Percentiles rank a stretch among this genome's conserved stretches.
phyloP scores from a whole-genome alignment of 2,888 invertebrate species.

The Mythimna lalbum region DNA sequence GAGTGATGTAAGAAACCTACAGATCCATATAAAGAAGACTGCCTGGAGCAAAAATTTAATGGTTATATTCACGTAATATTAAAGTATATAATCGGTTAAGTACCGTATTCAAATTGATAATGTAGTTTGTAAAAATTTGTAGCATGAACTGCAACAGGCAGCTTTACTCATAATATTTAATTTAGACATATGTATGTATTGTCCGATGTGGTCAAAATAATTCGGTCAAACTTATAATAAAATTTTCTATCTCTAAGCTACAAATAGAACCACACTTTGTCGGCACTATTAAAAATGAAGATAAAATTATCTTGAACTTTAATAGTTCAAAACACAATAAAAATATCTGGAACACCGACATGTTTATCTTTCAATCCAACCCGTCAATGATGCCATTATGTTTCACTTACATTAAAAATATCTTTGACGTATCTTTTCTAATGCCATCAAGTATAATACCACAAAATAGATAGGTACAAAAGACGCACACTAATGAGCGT shows the following conservation, averaged over 20 bases:
- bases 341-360: slow-evolving; percentile 22
- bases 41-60: slow-evolving; percentile 33
- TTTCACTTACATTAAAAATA: slow-evolving; percentile 43
- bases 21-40: slow-evolving; percentile 38
- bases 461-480: too few species aligned
- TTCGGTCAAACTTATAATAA: neutral
- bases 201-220: neutral
- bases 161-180: neutral
- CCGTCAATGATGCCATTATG: slow-evolving; percentile 30
- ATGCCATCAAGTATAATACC: slow-evolving; percentile 18
- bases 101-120: slow-evolving; percentile 25
- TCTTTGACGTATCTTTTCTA: slow-evolving; percentile 46
- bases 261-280: neutral
- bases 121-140: neutral
- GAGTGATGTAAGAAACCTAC: slow-evolving; percentile 31
- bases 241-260: neutral
- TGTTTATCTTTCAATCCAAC: slow-evolving; percentile 24
- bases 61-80: slow-evolving; percentile 19
- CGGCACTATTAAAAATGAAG: neutral
- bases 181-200: neutral
- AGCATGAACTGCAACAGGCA: neutral
- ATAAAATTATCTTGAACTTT: neutral
- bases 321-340: slow-evolving; percentile 13
- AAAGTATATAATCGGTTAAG: slow-evolving; percentile 13
- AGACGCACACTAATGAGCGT: too few species aligned